A percentile compares a stretch with the other conserved stretches of the same genome.
These are phyloP conservation scores for Acomys russatus DNA, from an alignment of 2,797 vertebrate species.

Conservation along the genomic window DNA sequence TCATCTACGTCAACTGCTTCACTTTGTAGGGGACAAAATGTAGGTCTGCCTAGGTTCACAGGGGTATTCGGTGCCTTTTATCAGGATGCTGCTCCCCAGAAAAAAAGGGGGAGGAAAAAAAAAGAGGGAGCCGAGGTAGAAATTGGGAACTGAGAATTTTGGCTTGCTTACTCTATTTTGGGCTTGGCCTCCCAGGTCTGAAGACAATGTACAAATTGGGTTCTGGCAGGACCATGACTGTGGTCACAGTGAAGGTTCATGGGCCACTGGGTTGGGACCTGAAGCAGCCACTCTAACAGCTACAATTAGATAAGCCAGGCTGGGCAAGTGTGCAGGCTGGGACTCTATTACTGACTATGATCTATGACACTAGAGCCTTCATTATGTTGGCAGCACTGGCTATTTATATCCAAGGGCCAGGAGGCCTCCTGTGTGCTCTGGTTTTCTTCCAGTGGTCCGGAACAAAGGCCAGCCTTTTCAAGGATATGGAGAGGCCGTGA, in stretches of 20 bases:
- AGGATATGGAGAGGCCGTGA: rapidly evolving
- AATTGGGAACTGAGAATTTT: not conserved
- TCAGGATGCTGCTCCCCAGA: not conserved
- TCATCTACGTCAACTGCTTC: too few species aligned
- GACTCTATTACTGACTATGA: not conserved
- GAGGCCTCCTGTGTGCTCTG: not conserved
- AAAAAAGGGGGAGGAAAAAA: not conserved
- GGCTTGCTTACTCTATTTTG: not conserved
- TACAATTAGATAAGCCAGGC: not conserved
- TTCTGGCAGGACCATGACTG: not conserved
- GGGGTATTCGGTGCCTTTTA: rapidly evolving
- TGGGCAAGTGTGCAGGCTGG: not conserved
- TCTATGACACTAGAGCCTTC: not conserved
- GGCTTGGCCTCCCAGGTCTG: not conserved
- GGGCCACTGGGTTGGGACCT: not conserved
- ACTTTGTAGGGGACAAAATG: not conserved
- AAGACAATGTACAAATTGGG: not conserved
- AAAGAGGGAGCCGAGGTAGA: not conserved
- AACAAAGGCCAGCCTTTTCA: not conserved
- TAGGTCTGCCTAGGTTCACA: not conserved
- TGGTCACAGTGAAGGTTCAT: not conserved
- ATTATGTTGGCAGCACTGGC: not conserved
- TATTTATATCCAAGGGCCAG: slow-evolving; percentile 35
- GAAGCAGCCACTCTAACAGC: not conserved
- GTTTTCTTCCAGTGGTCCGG: slow-evolving; percentile 1